Evolutionary conservation across 2,797 vertebrate species (phyloP), one percentile per base, ranked within the genome.

Genomic region (Girardinus metallicus): DNA sequence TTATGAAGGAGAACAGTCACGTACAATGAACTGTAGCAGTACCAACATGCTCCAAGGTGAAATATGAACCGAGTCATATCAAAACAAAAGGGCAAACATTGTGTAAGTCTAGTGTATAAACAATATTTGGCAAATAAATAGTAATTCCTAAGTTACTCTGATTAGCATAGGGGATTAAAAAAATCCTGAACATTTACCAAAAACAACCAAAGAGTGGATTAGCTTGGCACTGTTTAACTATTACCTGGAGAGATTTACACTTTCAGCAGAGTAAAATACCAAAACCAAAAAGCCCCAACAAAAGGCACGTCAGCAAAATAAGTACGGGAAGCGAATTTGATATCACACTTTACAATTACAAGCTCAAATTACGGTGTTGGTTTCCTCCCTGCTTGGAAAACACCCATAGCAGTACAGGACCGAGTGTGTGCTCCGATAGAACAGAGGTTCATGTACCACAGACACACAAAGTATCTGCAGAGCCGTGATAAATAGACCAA

Each of bases 381-480:
- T 74, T 73, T 55, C 51, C 62, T 23, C 47, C 73, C 76, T 68
- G 21, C 23, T 62, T 1, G 66, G 21, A 46, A 75, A 53, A 75
- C 84, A 84, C 68, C 75, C 74, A 53, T 55, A 84, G 90, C 78
- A 73, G 72, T 75, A 62, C 75, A 80, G 0, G 31, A 47, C 16
- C 6, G 0, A 71, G 47, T 80, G 51, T 80, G 64, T 57, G 0
- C 12, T 36, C 34, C 75, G 90, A 91, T 83, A 91, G 72, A 84
- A 55, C 43, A 74, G 47, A 64, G 2, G 64, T 21, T 80, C 62
- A 16, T 77, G 60, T 36, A 12, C 18, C 53, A 68, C 49, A 77
- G 47, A 87, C 47, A 82, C 73, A 57, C 66, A 51, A 0, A 13
- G 71, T 43, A 77, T 89, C 89, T 94, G 91, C 83, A 80, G 66